Evolutionary conservation across 2,888 invertebrate genomes (phyloP).

Genomic region (Desoria tigrina): DNA sequence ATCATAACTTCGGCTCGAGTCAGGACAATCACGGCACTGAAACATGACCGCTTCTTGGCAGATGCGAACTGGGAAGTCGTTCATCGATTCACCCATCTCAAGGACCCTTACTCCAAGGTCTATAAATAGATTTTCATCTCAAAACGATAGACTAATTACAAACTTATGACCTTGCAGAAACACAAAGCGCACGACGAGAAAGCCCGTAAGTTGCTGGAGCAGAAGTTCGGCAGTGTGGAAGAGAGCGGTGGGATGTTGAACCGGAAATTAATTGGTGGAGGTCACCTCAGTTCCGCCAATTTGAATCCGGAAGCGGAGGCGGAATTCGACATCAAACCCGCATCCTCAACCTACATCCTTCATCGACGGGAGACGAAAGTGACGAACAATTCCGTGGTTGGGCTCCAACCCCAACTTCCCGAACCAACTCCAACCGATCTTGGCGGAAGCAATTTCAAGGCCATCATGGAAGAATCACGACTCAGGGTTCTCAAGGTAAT

Average conservation of each 20-base stretch:
- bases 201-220: conserved; percentile 24
- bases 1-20: conserved; percentile 60
- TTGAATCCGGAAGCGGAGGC: not conserved
- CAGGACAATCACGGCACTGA: conserved; percentile 63
- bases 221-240: conserved; percentile 1
- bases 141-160: too few species aligned
- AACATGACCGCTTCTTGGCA: conserved; percentile 67
- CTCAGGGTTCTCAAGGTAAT: conserved; percentile 62
- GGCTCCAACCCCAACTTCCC: too few species aligned
- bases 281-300: conserved; percentile 1
- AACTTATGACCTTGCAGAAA: conserved; percentile 16
- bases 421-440: too few species aligned
- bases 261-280: conserved; percentile 1
- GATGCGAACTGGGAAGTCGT: conserved; percentile 68
- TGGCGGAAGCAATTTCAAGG: too few species aligned
- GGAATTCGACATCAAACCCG: too few species aligned
- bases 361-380: too few species aligned
- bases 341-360: not conserved
- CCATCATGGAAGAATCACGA: conserved; percentile 65
- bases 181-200: conserved; percentile 39
- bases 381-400: too few species aligned
- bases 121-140: not conserved
- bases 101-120: conserved; percentile 63
- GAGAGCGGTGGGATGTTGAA: not conserved
- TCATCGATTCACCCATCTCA: conserved; percentile 62